Conservation (phyloP, 2,888 invertebrate species). For the Prosapia bicincta region DNA sequence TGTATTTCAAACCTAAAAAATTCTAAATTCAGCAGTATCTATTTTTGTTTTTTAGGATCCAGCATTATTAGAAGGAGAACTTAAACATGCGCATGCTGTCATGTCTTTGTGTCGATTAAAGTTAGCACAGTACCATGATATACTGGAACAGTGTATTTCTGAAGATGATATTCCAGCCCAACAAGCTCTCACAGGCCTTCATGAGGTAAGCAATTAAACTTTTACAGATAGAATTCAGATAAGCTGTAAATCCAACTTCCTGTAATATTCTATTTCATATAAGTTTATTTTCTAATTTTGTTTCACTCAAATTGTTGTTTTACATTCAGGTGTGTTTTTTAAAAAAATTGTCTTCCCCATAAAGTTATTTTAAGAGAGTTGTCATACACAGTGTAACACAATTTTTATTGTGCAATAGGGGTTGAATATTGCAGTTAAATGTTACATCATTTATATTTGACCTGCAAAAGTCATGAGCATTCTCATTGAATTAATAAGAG, state of each 20-base stretch:
- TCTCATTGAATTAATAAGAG: no score
- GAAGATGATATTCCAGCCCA: conserved; percentile 44
- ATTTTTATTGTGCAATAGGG: no score
- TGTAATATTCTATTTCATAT: conserved; percentile 3
- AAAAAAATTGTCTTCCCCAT: no score
- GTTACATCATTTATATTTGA: no score
- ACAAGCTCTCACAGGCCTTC: conserved; percentile 50
- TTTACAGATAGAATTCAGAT: no score
- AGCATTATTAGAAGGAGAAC: conserved; percentile 46
- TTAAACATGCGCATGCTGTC: conserved; percentile 49
- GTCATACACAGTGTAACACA: no score
- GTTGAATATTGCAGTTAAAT: no score
- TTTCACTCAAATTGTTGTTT: neutral
- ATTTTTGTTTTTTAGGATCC: conserved; percentile 49
- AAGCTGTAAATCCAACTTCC: neutral
- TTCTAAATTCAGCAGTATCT: no score
- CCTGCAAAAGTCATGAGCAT: no score
- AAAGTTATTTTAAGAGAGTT: no score
- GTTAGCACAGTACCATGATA: conserved; percentile 47
- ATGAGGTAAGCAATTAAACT: conserved; percentile 45
- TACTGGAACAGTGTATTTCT: conserved; percentile 45
- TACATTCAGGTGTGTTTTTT: no score
- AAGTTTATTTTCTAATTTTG: neutral
- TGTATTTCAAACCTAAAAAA: no score
- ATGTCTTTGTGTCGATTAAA: conserved; percentile 49